These are phyloP conservation scores for Apogon talboti DNA, from an alignment of 2,797 vertebrate species.

Conservation along the genomic window DNA sequence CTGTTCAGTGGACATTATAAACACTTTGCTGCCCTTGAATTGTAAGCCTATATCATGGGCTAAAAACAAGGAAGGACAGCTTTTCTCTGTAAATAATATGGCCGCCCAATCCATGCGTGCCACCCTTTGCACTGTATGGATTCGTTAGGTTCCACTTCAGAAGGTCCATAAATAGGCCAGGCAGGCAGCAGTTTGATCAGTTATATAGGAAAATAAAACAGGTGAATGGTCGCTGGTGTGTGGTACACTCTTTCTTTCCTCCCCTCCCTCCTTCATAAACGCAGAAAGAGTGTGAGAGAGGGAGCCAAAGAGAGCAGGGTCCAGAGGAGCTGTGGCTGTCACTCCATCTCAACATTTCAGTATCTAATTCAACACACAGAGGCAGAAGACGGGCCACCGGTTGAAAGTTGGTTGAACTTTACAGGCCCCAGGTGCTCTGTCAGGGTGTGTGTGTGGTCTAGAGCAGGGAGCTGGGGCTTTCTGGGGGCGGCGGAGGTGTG, in stretches of 20 bases:
- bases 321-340: conserved; percentile 59
- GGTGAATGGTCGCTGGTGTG: conserved; percentile 78
- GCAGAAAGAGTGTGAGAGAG: conserved; percentile 42
- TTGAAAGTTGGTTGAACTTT: conserved; percentile 53
- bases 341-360: conserved; percentile 63
- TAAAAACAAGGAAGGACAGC: conserved; percentile 58
- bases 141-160: conserved; percentile 61
- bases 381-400: conserved; percentile 56
- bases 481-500: conserved; percentile 82
- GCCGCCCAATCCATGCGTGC: conserved; percentile 52
- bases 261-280: conserved; percentile 40
- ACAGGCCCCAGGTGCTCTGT: conserved; percentile 43
- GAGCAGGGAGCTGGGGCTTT: conserved; percentile 90
- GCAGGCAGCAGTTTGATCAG: conserved; percentile 61
- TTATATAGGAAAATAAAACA: conserved; percentile 69
- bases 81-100: conserved; percentile 68
- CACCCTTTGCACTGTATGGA: conserved; percentile 50
- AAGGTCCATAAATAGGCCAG: conserved; percentile 63
- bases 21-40: conserved; percentile 62
- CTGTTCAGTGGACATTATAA: conserved; percentile 55
- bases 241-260: conserved; percentile 62
- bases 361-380: conserved; percentile 81
- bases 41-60: conserved; percentile 60
- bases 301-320: conserved; percentile 49
- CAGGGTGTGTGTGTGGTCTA: conserved; percentile 73